Evolutionary conservation across 2,797 vertebrate genomes (phyloP).

Genomic region (Fringilla coelebs): DNA sequence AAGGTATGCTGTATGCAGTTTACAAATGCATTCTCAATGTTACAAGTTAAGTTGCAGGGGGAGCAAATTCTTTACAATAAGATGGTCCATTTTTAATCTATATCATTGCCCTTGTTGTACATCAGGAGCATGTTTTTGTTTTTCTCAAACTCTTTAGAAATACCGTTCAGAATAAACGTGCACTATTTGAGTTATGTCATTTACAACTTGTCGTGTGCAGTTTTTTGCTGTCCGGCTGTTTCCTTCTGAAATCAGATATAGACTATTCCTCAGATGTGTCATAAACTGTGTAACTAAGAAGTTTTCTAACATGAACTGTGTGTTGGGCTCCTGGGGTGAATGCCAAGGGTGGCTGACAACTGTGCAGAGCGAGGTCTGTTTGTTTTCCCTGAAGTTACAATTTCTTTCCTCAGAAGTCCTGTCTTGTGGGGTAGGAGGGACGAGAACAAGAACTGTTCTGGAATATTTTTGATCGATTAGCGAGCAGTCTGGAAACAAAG

Average conservation of each 20-base stretch:
- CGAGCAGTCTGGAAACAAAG: not conserved
- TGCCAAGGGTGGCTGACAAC: not conserved
- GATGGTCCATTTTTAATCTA: constrained; percentile 46
- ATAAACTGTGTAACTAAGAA: not conserved
- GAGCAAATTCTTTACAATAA: constrained; percentile 41
- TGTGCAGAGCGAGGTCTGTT: not conserved
- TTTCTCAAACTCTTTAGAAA: constrained; percentile 63
- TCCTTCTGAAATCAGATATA: not conserved
- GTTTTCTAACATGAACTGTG: not conserved
- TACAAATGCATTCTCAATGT: constrained; percentile 9
- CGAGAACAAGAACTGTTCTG: not conserved
- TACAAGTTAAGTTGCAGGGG: constrained; percentile 44
- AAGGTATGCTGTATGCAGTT: constrained; percentile 19
- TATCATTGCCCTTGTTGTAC: constrained; percentile 51
- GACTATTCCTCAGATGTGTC: not conserved
- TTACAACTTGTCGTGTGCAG: not conserved
- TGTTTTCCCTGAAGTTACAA: not conserved
- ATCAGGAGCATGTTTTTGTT: constrained; percentile 64
- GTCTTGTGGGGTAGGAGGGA: not conserved
- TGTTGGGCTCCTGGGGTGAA: not conserved
- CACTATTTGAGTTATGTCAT: constrained; percentile 64
- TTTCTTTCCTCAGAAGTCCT: not conserved
- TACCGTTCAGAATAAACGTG: constrained; percentile 60
- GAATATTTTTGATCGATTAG: not conserved
- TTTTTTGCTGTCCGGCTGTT: not conserved